These are phyloP conservation scores for Synergus japonicus DNA, from an alignment of 2,888 invertebrate genomes.

Conservation along the genomic window DNA sequence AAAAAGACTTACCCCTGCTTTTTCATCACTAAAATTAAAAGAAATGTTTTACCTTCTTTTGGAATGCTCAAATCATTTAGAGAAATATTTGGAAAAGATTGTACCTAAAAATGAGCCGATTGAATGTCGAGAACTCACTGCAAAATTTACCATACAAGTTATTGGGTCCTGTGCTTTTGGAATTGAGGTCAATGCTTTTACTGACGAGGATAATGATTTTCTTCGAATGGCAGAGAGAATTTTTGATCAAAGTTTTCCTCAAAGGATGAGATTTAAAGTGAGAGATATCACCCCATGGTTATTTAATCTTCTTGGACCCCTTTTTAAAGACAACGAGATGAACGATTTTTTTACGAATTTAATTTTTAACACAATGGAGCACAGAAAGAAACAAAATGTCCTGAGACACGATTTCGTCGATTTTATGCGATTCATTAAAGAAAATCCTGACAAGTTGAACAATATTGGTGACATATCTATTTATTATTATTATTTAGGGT, in stretches of 20 bases:
- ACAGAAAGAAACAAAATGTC: slow-evolving; percentile 73
- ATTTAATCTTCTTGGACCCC: slow-evolving; percentile 55
- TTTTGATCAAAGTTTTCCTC: slow-evolving; percentile 56
- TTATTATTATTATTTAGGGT: neutral
- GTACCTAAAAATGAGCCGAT: slow-evolving; percentile 55
- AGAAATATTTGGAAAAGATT: slow-evolving; percentile 61
- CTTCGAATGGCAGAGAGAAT: slow-evolving; percentile 71
- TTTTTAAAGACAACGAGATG: slow-evolving; percentile 59
- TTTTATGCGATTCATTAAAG: slow-evolving; percentile 71
- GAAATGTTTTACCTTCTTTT: slow-evolving; percentile 76
- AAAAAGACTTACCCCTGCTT: slow-evolving; percentile 77
- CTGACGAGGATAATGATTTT: slow-evolving; percentile 74
- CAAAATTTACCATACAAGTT: slow-evolving; percentile 77
- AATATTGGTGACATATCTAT: neutral
- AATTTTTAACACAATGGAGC: slow-evolving; percentile 70
- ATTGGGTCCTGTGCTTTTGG: slow-evolving; percentile 78
- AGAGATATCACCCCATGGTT: slow-evolving; percentile 59
- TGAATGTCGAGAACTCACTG: slow-evolving; percentile 70
- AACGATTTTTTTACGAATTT: slow-evolving; percentile 69
- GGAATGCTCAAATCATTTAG: slow-evolving; percentile 71
- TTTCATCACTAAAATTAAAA: slow-evolving; percentile 78
- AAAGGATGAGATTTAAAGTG: slow-evolving; percentile 54
- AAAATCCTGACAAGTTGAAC: slow-evolving; percentile 49
- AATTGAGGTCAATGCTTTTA: slow-evolving; percentile 74
- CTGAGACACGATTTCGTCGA: slow-evolving; percentile 77